phyloP scores from a whole-genome alignment of 1,140 invertebrate genomes.

The Drosophila tsacasi region DNA sequence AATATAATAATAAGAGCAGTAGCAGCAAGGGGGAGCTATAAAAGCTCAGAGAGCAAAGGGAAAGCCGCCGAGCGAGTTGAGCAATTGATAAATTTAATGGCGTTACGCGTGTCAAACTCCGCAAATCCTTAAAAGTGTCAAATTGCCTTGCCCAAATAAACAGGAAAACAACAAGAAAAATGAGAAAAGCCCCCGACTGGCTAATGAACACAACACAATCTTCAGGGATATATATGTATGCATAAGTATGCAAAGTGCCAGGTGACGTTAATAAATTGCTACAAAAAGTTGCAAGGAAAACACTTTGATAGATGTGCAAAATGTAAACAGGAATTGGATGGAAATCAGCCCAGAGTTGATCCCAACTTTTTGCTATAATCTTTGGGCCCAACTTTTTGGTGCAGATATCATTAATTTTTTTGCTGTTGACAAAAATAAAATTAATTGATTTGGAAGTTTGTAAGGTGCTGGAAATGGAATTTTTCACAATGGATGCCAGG shows the following conservation, averaged over 20 bases:
- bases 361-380: slow-evolving; percentile 58
- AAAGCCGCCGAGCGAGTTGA: slow-evolving; percentile 51
- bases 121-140: slow-evolving; percentile 78
- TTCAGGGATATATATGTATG: slow-evolving; percentile 26
- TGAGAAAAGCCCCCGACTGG: slow-evolving; percentile 40
- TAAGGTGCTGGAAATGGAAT: slow-evolving; percentile 1
- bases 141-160: slow-evolving; percentile 63
- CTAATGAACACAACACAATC: slow-evolving; percentile 75
- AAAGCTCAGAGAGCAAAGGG: not conserved
- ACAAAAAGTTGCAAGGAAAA: slow-evolving; percentile 62
- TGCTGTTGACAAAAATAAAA: slow-evolving; percentile 52
- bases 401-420: slow-evolving; percentile 70
- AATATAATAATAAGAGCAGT: slow-evolving; percentile 50
- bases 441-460: slow-evolving; percentile 41
- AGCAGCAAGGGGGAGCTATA: slow-evolving; percentile 4
- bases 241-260: slow-evolving; percentile 55
- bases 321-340: slow-evolving; percentile 32
- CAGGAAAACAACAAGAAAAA: slow-evolving; percentile 47
- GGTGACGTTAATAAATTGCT: slow-evolving; percentile 78
- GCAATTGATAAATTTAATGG: slow-evolving; percentile 85
- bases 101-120: slow-evolving; percentile 78
- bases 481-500: not conserved
- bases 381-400: slow-evolving; percentile 46
- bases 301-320: slow-evolving; percentile 68
- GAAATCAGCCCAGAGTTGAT: slow-evolving; percentile 40